These are phyloP conservation scores for Aphis craccivora DNA, from an alignment of 1,140 invertebrate genomes.

Conservation along the genomic window DNA sequence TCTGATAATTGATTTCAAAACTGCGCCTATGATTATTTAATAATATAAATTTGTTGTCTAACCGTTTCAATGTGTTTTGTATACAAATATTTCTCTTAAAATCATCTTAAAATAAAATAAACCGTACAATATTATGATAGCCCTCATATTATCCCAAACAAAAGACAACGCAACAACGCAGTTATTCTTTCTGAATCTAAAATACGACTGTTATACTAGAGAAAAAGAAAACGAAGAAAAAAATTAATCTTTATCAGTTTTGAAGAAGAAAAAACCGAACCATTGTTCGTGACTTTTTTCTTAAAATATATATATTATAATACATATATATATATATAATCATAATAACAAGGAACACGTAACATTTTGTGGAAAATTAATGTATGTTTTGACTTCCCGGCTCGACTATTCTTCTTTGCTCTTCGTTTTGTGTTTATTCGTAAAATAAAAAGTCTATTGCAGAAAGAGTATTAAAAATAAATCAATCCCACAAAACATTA, in stretches of 20 bases:
- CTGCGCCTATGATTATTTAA: background rate
- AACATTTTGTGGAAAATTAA: slow-evolving; percentile 30
- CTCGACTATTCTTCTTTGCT: background rate
- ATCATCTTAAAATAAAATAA: background rate
- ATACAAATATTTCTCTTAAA: background rate
- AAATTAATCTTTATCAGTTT: slow-evolving; percentile 44
- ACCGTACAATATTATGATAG: background rate
- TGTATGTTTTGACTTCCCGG: slow-evolving; percentile 38
- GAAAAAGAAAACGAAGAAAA: background rate
- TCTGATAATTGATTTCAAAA: background rate
- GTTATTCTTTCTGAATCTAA: background rate
- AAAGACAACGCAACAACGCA: background rate
- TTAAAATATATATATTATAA: slow-evolving; percentile 30
- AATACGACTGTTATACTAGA: background rate
- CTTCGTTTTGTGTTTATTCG: background rate
- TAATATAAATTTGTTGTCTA: background rate
- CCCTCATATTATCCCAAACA: background rate
- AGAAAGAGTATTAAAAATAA: slow-evolving; percentile 16
- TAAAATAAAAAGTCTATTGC: slow-evolving; percentile 9
- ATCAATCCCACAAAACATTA: background rate
- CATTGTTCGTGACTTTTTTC: slow-evolving; percentile 47
- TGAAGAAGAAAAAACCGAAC: slow-evolving; percentile 35
- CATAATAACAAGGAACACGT: slow-evolving; percentile 12
- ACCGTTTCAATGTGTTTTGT: background rate
- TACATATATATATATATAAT: background rate